Conservation (phyloP, 1,140 invertebrate species). For the Zaprionus capensis region DNA sequence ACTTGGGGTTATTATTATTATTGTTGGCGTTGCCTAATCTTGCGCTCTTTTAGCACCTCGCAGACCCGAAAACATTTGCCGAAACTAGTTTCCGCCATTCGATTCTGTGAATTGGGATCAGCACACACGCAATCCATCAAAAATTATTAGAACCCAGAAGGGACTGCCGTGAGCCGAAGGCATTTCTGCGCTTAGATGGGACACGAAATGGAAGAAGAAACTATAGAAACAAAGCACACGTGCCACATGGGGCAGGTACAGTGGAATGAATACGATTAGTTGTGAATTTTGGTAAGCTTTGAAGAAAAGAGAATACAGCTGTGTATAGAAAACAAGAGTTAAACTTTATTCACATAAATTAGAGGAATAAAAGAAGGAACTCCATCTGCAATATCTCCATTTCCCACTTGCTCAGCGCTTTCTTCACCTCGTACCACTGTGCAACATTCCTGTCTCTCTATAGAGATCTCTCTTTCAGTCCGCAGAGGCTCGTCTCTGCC, state of each 20-base stretch:
- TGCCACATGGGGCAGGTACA: slow-evolving; percentile 17
- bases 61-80: slow-evolving; percentile 18
- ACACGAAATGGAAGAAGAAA: neutral
- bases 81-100: slow-evolving; percentile 66
- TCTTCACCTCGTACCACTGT: slow-evolving; percentile 20
- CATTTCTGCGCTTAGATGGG: slow-evolving; percentile 43
- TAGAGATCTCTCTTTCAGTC: neutral
- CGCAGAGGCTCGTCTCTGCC: neutral
- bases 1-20: slow-evolving; percentile 26
- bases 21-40: slow-evolving; percentile 8
- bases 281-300: neutral
- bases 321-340: no score
- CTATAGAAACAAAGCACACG: slow-evolving; percentile 24
- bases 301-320: no score
- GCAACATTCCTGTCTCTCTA: slow-evolving; percentile 19
- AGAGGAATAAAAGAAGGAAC: no score
- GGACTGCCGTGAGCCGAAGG: slow-evolving; percentile 22
- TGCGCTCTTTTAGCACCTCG: slow-evolving; percentile 66
- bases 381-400: neutral
- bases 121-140: slow-evolving; percentile 65
- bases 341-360: no score
- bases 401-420: neutral
- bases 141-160: slow-evolving; percentile 51
- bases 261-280: neutral
- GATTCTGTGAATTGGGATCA: slow-evolving; percentile 56